Conservation (phyloP, 2,797 vertebrate species). For the Betta splendens region DNA sequence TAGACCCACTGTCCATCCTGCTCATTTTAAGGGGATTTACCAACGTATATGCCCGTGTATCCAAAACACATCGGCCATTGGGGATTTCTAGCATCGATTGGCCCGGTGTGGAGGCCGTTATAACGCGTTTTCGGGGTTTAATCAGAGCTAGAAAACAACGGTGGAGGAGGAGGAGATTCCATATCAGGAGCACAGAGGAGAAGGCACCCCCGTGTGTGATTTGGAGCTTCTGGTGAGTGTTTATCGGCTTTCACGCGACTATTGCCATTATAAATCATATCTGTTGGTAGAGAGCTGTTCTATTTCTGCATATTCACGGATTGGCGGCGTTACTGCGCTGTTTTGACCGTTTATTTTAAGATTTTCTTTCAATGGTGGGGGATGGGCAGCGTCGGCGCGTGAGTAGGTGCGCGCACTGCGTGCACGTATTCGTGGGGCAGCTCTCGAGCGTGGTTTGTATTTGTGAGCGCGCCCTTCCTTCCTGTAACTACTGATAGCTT, state of each 20-base stretch:
- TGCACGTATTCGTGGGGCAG: constrained; percentile 54
- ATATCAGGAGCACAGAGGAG: constrained; percentile 82
- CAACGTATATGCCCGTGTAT: constrained; percentile 56
- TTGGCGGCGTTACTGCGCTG: constrained; percentile 39
- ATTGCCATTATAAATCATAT: constrained; percentile 59
- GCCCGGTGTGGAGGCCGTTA: constrained; percentile 70
- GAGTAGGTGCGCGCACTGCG: constrained; percentile 56
- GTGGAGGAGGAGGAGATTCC: constrained; percentile 83
- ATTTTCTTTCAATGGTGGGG: constrained; percentile 75
- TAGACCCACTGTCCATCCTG: constrained; percentile 83
- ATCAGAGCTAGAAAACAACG: constrained; percentile 72
- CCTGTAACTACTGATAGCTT: constrained; percentile 54
- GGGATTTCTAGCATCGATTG: constrained; percentile 71
- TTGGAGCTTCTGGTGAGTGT: constrained; percentile 81
- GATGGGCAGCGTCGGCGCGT: constrained; percentile 80
- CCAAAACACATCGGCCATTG: constrained; percentile 70
- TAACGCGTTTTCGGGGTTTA: constrained; percentile 76
- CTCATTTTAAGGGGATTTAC: constrained; percentile 71
- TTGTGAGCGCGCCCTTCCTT: constrained; percentile 66
- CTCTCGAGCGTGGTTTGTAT: constrained; percentile 58
- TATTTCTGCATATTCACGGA: not conserved
- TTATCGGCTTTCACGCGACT: constrained; percentile 40
- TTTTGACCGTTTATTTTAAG: constrained; percentile 65
- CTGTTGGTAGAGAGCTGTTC: not conserved
- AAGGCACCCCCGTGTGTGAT: constrained; percentile 80